Conservation (phyloP, 2,797 vertebrate genomes). For the Allobates femoralis region DNA sequence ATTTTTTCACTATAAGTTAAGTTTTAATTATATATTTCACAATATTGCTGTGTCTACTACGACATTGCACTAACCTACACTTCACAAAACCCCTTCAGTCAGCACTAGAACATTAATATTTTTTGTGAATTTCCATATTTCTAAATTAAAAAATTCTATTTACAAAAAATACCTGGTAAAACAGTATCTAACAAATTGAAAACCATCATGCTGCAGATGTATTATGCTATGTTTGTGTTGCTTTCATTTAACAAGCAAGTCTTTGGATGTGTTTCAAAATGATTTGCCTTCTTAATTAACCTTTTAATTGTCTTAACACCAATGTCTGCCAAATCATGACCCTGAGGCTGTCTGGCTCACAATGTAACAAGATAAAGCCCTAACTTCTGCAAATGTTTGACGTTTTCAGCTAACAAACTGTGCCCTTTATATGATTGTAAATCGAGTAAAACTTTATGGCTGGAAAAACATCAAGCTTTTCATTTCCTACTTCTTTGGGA, state of each 20-base stretch:
- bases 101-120: too few relatives aligned
- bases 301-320: conserved; percentile 64
- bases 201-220: conserved; percentile 28
- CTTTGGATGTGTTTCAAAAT: conserved; percentile 60
- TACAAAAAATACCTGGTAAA: conserved; percentile 29
- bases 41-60: too few relatives aligned
- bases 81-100: too few relatives aligned
- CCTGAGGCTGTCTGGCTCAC: conserved; percentile 55
- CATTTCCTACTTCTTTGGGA: conserved; percentile 56
- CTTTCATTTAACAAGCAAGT: conserved; percentile 53
- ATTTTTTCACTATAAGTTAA: too few relatives aligned
- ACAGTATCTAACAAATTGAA: conserved; percentile 54
- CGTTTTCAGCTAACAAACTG: conserved; percentile 59
- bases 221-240: conserved; percentile 28
- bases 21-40: too few relatives aligned
- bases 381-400: conserved; percentile 56
- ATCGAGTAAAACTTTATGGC: conserved; percentile 53
- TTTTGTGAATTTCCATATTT: neutral
- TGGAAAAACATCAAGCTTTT: conserved; percentile 57
- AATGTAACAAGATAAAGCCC: conserved; percentile 58
- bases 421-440: conserved; percentile 62
- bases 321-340: conserved; percentile 60
- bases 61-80: too few relatives aligned
- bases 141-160: neutral
- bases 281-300: conserved; percentile 63